phyloP scores from a whole-genome alignment of 2,113 vertebrate genomes.

The Arvicanthis niloticus region DNA sequence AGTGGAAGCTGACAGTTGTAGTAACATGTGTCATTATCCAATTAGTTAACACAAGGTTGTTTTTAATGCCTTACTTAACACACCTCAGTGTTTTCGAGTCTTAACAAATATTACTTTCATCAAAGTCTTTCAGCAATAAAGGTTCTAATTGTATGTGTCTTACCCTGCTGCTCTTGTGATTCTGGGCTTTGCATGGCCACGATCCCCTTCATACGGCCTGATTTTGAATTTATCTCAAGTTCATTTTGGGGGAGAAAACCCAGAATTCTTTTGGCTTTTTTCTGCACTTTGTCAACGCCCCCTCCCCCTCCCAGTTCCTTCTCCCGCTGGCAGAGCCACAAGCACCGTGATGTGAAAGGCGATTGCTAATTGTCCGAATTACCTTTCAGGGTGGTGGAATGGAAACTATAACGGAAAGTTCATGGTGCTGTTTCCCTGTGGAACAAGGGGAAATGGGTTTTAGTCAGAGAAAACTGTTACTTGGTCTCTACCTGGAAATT shows the following conservation, averaged over 20 bases:
- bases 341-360: slow-evolving; percentile 49
- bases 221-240: slow-evolving; percentile 70
- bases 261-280: slow-evolving; percentile 55
- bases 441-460: slow-evolving; percentile 23
- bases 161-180: slow-evolving; percentile 59
- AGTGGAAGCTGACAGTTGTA: slow-evolving; percentile 84
- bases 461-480: slow-evolving; percentile 41
- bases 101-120: slow-evolving; percentile 64
- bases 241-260: slow-evolving; percentile 51
- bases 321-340: slow-evolving; percentile 45
- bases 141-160: slow-evolving; percentile 69
- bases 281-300: slow-evolving; percentile 56
- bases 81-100: slow-evolving; percentile 79
- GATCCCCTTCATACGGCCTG: slow-evolving; percentile 60
- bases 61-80: slow-evolving; percentile 82
- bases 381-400: background rate
- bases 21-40: slow-evolving; percentile 86
- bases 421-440: background rate
- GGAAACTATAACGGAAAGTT: slow-evolving; percentile 64
- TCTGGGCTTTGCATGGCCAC: slow-evolving; percentile 45
- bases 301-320: slow-evolving; percentile 6
- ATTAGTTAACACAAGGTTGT: slow-evolving; percentile 83
- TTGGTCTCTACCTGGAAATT: slow-evolving; percentile 62
- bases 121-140: slow-evolving; percentile 74
- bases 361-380: slow-evolving; percentile 67